Evolutionary conservation across 2,888 invertebrate genomes (phyloP), one percentile per base, ranked within the genome.

Genomic region (Cinara cedri): DNA sequence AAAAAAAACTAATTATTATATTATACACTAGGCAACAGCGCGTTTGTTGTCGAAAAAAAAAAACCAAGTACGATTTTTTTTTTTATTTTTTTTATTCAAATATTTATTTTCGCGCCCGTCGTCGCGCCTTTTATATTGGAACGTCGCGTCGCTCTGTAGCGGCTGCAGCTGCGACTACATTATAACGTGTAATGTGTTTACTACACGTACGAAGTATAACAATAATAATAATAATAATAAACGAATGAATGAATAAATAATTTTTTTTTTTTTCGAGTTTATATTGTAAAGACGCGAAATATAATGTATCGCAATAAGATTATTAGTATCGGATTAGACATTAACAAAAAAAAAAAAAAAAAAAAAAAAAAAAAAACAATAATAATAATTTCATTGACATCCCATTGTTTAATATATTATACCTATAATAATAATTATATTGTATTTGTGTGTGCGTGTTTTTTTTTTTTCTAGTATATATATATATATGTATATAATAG

Each of bases 1-100:
- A 71, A 54, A 55, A 46, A 70, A 74, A 74, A 74, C 72, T 74
- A 74, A 62, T 74, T 66, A 49, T 54, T 42, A 74, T 21, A 34
- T 34, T 34, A 34, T 34, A 34, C 13, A 46, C 24, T 44, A n/a
- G 19, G 14, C 63, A 26, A 65, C n/a, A 54, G 14, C 26, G n/a
- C 9, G 60, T 60, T 72, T 11, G 46, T n/a, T 46, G 46, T 26
- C 19, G 6, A 70, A 70, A 42, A 55, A 70, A 24, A 68, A n/a
- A 34, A n/a, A 51, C 21, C 16, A 55, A n/a, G n/a, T 51, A 51
- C 51, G 1, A n/a, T 51, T 19, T 19, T 44, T 44, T 11, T 44
- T 19, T 19, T 44, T 44, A 6, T 44, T 19, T 71, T 72, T 57
- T 60, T 60, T 8, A 46, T 26, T 13, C 24, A 57, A 42, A 46